These are phyloP conservation scores for Tridacna gigas DNA, from an alignment of 2,888 invertebrate genomes.

Conservation along the genomic window DNA sequence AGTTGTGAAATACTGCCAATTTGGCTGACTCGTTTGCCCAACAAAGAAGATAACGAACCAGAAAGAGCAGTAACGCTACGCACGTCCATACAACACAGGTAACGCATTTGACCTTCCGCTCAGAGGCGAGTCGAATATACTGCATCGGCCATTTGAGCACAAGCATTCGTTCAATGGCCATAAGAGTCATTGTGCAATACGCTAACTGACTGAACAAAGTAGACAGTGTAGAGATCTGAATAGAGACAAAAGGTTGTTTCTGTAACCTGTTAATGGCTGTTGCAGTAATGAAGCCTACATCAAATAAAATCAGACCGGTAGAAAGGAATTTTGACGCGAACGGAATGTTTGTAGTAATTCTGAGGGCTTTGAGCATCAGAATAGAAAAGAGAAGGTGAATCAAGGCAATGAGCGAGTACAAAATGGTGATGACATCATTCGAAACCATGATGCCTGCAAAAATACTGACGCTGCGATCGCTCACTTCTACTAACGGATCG, in stretches of 20 bases:
- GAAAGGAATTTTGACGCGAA: not conserved
- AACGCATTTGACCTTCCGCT: not conserved
- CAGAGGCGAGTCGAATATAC: not conserved
- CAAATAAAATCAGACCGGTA: not conserved
- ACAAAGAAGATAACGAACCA: not conserved
- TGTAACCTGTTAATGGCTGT: not conserved
- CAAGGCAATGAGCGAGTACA: not conserved
- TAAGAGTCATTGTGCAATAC: not conserved
- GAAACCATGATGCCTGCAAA: no score
- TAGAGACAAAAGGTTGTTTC: not conserved
- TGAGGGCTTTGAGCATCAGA: not conserved
- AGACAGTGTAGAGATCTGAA: not conserved
- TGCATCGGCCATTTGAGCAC: not conserved
- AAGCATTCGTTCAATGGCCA: not conserved
- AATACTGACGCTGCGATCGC: no score
- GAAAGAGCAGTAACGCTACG: not conserved
- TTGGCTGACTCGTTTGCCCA: not conserved
- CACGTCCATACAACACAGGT: not conserved
- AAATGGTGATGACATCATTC: no score
- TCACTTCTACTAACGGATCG: no score
- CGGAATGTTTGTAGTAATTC: not conserved
- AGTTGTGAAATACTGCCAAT: not conserved
- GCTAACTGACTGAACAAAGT: not conserved
- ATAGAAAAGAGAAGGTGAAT: not conserved
- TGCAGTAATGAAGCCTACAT: not conserved